Percentiles rank a stretch among this genome's conserved stretches.
Evolutionary conservation across 2,113 vertebrate genomes (phyloP).

Genomic region (Colius striatus): DNA sequence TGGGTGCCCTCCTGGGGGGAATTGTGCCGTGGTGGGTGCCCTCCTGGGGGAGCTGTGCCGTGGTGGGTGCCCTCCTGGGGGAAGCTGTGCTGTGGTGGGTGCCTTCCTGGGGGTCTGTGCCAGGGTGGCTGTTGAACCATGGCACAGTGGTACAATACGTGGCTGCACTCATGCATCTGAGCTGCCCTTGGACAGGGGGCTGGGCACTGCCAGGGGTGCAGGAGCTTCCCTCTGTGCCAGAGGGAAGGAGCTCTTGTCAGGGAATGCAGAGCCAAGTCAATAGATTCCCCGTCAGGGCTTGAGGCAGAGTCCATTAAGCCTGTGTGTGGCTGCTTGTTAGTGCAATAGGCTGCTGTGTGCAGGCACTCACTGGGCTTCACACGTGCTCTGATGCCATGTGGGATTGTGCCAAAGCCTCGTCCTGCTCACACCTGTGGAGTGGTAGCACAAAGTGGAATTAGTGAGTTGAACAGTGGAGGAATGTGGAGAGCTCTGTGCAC

Average conservation of each 20-base stretch:
- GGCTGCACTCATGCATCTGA: no score
- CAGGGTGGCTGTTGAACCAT: accelerated
- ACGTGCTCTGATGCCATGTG: accelerated
- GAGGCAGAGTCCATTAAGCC: not conserved
- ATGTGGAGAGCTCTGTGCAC: not conserved
- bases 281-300: accelerated
- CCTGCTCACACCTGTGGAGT: not conserved
- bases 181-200: not conserved
- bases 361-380: accelerated
- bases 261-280: not conserved
- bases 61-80: not conserved
- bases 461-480: not conserved
- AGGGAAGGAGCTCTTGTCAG: not conserved
- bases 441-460: not conserved
- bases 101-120: not conserved
- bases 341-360: not conserved
- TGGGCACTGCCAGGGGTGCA: accelerated
- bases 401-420: not conserved
- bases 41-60: not conserved
- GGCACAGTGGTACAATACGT: no score
- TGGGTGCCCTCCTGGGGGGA: not conserved
- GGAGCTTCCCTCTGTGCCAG: not conserved
- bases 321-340: not conserved
- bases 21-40: not conserved
- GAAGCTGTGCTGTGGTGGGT: not conserved